phyloP scores from a whole-genome alignment of 2,113 vertebrate species.

The Chunga burmeisteri region DNA sequence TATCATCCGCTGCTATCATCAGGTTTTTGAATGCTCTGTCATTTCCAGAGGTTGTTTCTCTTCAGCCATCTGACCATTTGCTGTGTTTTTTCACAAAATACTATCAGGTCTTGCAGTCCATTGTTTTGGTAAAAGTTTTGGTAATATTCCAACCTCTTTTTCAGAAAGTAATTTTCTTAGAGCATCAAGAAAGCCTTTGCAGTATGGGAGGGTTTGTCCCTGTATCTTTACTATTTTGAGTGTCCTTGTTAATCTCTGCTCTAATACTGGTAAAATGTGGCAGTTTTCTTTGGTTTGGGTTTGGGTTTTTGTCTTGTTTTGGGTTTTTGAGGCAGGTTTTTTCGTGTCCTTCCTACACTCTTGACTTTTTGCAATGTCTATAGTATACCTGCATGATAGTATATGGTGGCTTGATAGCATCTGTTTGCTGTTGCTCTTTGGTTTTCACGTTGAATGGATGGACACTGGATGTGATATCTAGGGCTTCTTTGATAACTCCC shows the following conservation, averaged over 20 bases:
- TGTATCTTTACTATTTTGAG: neutral
- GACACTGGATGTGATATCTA: neutral
- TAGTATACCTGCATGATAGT: neutral
- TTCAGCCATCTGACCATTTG: neutral
- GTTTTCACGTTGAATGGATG: neutral
- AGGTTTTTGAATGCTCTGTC: neutral
- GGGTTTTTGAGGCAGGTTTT: neutral
- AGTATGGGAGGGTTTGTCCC: neutral
- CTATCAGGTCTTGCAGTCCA: neutral
- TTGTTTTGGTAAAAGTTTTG: neutral
- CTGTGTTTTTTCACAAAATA: neutral
- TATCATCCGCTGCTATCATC: neutral
- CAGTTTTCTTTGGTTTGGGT: accelerated
- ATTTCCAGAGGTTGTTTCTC: neutral
- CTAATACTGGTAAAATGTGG: neutral
- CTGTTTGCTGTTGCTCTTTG: neutral
- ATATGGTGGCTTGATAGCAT: neutral
- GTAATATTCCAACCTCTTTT: neutral
- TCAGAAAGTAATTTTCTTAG: neutral
- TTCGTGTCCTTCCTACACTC: neutral
- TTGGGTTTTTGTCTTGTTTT: neutral
- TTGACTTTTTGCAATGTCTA: neutral
- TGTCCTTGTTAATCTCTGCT: neutral
- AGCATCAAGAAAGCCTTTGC: neutral
- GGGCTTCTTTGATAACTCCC: neutral